A percentile compares a stretch with the other conserved stretches of the same genome.
Evolutionary conservation across 2,797 vertebrate genomes (phyloP).

Genomic region (Tenualosa thibaudeaui): DNA sequence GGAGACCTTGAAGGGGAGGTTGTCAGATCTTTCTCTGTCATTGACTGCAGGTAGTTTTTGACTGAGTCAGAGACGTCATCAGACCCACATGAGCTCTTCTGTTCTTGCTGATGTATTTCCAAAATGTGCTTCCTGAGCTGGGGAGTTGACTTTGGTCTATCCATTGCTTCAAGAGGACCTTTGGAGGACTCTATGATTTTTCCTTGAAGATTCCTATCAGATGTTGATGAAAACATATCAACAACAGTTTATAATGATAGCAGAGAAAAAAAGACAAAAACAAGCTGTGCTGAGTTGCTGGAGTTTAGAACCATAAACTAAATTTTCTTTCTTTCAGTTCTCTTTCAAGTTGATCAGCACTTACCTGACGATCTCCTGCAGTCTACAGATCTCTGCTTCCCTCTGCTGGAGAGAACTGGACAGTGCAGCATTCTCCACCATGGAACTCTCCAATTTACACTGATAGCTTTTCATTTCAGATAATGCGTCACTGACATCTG

Average conservation of each 20-base stretch:
- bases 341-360: neutral
- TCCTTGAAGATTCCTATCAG: conserved; percentile 75
- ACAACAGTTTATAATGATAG: too few species aligned
- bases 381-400: conserved; percentile 77
- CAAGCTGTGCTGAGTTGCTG: neutral
- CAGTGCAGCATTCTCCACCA: conserved; percentile 79
- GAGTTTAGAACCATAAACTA: too few species aligned
- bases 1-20: neutral
- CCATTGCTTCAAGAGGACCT: conserved; percentile 66
- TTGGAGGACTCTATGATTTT: conserved; percentile 73
- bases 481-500: conserved; percentile 74
- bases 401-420: conserved; percentile 74
- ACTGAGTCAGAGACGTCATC: conserved; percentile 64
- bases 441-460: conserved; percentile 75
- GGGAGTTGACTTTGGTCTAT: conserved; percentile 59
- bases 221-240: neutral
- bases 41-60: conserved; percentile 74
- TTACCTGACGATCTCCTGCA: conserved; percentile 79
- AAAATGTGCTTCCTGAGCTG: conserved; percentile 73
- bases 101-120: conserved; percentile 73
- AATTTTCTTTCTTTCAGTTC: too few species aligned
- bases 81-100: conserved; percentile 56
- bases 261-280: neutral
- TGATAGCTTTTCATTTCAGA: conserved; percentile 68
- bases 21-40: conserved; percentile 61